Percentiles rank a stretch among this genome's conserved stretches.
These are phyloP conservation scores for Phylloscopus trochilus DNA, from an alignment of 2,113 vertebrate species.

Conservation along the genomic window DNA sequence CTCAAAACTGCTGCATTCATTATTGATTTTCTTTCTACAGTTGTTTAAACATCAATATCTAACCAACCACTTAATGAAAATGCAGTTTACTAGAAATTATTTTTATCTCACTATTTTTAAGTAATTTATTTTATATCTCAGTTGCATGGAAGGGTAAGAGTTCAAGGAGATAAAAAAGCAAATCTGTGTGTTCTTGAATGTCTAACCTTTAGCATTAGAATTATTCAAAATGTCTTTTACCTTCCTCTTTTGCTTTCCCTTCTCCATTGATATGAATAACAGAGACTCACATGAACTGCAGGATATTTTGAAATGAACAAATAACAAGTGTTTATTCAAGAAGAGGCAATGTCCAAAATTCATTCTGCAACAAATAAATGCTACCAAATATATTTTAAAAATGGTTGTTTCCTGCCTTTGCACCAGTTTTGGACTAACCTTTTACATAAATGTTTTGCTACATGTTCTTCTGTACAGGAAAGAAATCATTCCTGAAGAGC, in stretches of 20 bases:
- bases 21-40: constrained; percentile 63
- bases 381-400: not conserved
- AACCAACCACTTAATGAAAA: constrained; percentile 51
- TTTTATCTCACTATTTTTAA: constrained; percentile 33
- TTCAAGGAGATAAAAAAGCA: not conserved
- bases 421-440: not conserved
- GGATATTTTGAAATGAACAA: constrained; percentile 2
- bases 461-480: not conserved
- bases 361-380: not conserved
- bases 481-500: not conserved
- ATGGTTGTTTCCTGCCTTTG: not conserved
- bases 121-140: constrained; percentile 24
- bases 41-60: constrained; percentile 60
- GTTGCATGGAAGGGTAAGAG: not conserved
- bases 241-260: not conserved
- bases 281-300: not conserved
- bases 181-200: not conserved
- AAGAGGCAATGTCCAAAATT: not conserved
- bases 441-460: not conserved
- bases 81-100: constrained; percentile 42
- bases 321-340: not conserved
- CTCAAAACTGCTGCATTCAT: constrained; percentile 21
- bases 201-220: not conserved
- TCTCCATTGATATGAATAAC: not conserved
- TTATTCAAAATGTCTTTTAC: not conserved